Conservation (phyloP, 2,888 invertebrate species). For the Tupiocoris notatus region DNA sequence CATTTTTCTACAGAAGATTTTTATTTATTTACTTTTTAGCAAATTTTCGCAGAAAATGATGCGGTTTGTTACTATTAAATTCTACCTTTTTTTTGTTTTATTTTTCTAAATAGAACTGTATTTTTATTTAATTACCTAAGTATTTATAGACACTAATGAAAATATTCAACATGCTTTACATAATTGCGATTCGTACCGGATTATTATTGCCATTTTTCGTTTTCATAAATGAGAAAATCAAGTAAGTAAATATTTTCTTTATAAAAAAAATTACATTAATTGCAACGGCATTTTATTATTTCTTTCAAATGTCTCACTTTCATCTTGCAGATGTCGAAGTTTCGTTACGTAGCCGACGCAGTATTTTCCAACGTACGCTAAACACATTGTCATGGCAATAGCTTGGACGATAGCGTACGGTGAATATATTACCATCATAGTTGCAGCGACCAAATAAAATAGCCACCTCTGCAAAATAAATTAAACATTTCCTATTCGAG, state of each 20-base stretch:
- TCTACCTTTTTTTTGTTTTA: no score
- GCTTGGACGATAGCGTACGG: constrained; percentile 16
- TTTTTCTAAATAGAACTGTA: not conserved
- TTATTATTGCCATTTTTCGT: no score
- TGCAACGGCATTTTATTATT: not conserved
- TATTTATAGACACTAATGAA: no score
- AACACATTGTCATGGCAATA: constrained; percentile 7
- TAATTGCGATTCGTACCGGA: no score
- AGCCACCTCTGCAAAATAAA: constrained; percentile 22
- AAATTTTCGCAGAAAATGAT: no score
- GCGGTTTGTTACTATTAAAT: no score
- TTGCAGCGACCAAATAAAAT: not conserved
- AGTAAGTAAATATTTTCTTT: not conserved
- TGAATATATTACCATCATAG: constrained; percentile 17
- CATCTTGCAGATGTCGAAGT: constrained; percentile 27
- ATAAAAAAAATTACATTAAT: not conserved
- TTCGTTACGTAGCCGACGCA: constrained; percentile 15
- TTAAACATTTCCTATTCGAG: no score
- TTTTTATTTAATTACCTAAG: no score
- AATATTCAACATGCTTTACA: no score
- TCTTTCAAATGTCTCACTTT: constrained; percentile 6
- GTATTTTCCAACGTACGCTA: constrained; percentile 17
- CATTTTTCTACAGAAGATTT: no score
- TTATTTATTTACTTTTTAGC: no score
- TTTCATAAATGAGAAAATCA: not conserved